Base-by-base conservation (phyloP, 1,140 invertebrate species). In the Dermatophagoides farinae region DNA sequence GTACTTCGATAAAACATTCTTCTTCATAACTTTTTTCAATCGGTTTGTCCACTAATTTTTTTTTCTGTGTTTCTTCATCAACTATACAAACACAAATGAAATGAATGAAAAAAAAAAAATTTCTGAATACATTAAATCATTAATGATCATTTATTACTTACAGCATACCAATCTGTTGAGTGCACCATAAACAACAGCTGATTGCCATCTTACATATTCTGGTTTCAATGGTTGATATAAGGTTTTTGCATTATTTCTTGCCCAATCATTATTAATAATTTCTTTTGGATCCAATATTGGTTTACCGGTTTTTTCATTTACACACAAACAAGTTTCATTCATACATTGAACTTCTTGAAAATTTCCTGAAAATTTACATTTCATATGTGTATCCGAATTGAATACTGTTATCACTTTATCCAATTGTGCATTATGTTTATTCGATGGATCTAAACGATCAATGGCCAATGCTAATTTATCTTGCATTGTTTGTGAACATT, bases 261-360 rank as follows among this genome's bases (percentile, higher is more conserved):
- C 22, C 38, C 53, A 55, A 44, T 25, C 25, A 1, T 2, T 55
- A 14, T 25, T 55, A 31, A 44, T 55, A 55, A n/a, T 39, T 25
- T 41, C 25, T 23, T 14, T 14, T 25, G 23, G 14, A 14, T 18
- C 23, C 12, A n/a, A 55, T 4, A 18, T 14, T 55, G 53, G 53
- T 55, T 31, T 1, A 11, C 53, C 53, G 5, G 1, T 38, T 12
- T 20, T 20, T 44, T 55, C 38, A 44, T 55, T 14, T 5, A 55
- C 53, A 44, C 53, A 55, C 11, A 55, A 40, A 44, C 53, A 55
- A 2, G 53, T 55, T 4, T 55, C 25, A 55, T 55, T 55, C 4
- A 55, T 23, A 44, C 53, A 55, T 44, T 55, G 53, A 5, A 55
- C 25, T 23, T 55, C 25, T 12, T 55, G 53, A 23, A 18, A 55